Evolutionary conservation across 2,888 invertebrate species (phyloP), one percentile per base, ranked within the genome.

Genomic region (Tetrapedia diversipes): DNA sequence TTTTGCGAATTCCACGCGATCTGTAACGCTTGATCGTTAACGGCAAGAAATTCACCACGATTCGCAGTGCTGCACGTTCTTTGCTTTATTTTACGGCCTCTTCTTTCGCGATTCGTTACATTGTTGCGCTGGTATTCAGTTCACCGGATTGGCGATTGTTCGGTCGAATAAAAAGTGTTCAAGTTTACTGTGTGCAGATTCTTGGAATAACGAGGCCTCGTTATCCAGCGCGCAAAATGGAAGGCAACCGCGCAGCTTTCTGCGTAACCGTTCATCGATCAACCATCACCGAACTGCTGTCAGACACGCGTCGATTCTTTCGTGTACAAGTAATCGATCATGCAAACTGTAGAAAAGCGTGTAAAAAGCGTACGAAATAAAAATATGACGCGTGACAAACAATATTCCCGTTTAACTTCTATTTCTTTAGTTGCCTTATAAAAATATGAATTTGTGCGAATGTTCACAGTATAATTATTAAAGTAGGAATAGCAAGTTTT

Each of bases 201-300:
- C 14, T 7, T 34, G 24, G 45, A 11, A 61, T 56, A 11, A 49
- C 22, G 11, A 34, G 16, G 41, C 10, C 32, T 60, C 16, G 22
- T 60, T 32, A 7, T n/a, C 22, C 39, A 3, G 24, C n/a, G 32
- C 34, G 10, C n/a, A 27, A 66, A 57, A 22, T 10, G 51, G 14
- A n/a, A 41, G 51, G 61, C 51, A 61, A 68, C n/a, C 10, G n/a
- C n/a, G n/a, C 1, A 22, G 47, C n/a, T 60, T 60, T 32, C 53
- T 39, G 6, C 39, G 16, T 49, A 67, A 77, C 64, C 70, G 86
- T 85, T 85, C 77, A 64, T 73, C 83, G 84, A 85, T 81, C 61
- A 63, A 84, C 79, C 82, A 82, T 80, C 79, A 73, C 79, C 70
- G 74, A 70, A 29, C 53, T 57, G 77, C 67, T 34, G 64, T 53